phyloP scores from a whole-genome alignment of 1,140 invertebrate genomes.

The Bombus affinis region DNA sequence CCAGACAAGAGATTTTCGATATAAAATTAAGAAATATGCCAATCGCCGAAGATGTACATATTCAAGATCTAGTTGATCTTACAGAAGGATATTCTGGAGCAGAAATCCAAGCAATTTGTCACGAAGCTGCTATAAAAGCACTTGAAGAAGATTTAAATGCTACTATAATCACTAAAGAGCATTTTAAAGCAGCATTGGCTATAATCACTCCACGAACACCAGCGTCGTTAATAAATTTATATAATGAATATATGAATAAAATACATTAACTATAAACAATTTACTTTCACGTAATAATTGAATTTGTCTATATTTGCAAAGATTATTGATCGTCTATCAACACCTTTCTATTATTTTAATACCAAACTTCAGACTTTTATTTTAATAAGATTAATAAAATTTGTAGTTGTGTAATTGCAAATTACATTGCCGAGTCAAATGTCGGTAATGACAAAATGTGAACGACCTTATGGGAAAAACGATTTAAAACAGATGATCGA shows the following conservation, averaged over 20 bases:
- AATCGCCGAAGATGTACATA: constrained; percentile 84
- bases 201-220: constrained; percentile 89
- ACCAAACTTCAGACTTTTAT: constrained; percentile 4
- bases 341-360: constrained; percentile 24
- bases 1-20: constrained; percentile 88
- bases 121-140: constrained; percentile 92
- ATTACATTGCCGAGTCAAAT: constrained; percentile 25
- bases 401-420: background rate
- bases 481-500: background rate
- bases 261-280: constrained; percentile 12
- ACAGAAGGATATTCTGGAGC: constrained; percentile 94
- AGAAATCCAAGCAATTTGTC: constrained; percentile 93
- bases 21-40: constrained; percentile 87
- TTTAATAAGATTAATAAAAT: constrained; percentile 22
- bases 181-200: constrained; percentile 88
- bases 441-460: constrained; percentile 56
- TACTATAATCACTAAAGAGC: constrained; percentile 81
- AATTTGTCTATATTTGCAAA: background rate
- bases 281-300: background rate
- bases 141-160: constrained; percentile 88
- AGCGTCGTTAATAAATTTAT: constrained; percentile 86
- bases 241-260: constrained; percentile 84
- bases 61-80: constrained; percentile 85
- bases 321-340: background rate
- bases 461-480: background rate